Evolutionary conservation across 2,797 vertebrate genomes (phyloP), one percentile per base, ranked within the genome.

Genomic region (Poeciliopsis presidionis): DNA sequence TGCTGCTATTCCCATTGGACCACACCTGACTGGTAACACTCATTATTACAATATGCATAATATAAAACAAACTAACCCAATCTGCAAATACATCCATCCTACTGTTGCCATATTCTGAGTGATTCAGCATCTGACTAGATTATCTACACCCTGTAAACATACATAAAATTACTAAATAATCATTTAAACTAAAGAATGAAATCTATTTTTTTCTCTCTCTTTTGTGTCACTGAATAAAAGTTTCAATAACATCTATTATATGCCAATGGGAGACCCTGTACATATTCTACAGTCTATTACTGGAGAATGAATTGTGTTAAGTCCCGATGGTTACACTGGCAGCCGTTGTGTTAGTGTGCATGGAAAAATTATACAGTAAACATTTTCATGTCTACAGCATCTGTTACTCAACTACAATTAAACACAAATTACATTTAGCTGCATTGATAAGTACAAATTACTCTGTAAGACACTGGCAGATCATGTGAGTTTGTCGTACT

Each of bases 11-110:
- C 18, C 53, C 67, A 33, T 28, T 70, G 20, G 71, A 45, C 65
- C n/a, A 79, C 63, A 86, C 78, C 74, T 88, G 81, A 72, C 41
- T 67, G 75, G 76, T 43, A 81, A 63, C 73, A 51, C 22, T 72
- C 30, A n/a, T 78, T 78, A 74, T 71, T 75, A 79, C 51, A 36
- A 41, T 47, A 7, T 74, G 59, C 63, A 33, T 16, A 73, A 75
- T 61, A 73, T 70, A 75, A 57, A 45, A 80, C 39, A 43, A 76
- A 71, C 76, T 74, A 46, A 5, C 46, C 36, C 70, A n/a, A 72
- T 45, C 12, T 57, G 30, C 76, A 11, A 28, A 8, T 16, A 33
- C 5, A 5, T 33, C 79, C 67, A 75, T 28, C 76, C 75, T 69
- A 33, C 55, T 72, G 46, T 28, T 70, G 69, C 65, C 20, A 0